Evolutionary conservation across 2,113 vertebrate genomes (phyloP).

Genomic region (Myodes glareolus): DNA sequence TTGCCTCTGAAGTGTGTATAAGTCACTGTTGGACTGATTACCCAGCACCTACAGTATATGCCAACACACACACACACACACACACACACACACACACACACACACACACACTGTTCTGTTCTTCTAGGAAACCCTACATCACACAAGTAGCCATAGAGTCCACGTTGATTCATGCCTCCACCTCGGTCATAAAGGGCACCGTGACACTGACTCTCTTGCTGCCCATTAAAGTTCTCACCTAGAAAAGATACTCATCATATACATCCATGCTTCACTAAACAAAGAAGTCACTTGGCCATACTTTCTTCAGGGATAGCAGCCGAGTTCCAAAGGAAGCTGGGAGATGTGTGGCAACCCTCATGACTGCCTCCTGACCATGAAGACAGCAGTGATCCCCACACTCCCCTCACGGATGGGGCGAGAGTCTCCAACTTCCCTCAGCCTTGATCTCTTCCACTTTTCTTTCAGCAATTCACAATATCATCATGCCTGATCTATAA

Average conservation of each 20-base stretch:
- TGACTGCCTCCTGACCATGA: background rate
- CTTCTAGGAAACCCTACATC: background rate
- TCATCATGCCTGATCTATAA: background rate
- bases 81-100: background rate
- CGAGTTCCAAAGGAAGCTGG: background rate
- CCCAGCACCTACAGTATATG: background rate
- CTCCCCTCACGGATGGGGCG: background rate
- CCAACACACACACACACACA: no score
- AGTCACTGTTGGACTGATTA: background rate
- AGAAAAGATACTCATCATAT: background rate
- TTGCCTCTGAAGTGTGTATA: background rate
- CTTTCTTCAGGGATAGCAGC: background rate
- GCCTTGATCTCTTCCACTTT: background rate
- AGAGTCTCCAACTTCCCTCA: background rate
- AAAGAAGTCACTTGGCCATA: background rate
- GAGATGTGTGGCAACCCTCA: background rate
- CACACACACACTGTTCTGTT: background rate
- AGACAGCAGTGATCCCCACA: accelerated
- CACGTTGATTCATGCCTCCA: background rate
- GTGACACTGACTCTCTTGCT: background rate
- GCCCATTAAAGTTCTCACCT: background rate
- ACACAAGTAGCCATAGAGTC: background rate
- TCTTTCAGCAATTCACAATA: background rate
- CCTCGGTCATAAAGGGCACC: accelerated
- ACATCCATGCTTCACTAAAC: background rate